phyloP scores from a whole-genome alignment of 2,113 vertebrate genomes.

The Astur gentilis region DNA sequence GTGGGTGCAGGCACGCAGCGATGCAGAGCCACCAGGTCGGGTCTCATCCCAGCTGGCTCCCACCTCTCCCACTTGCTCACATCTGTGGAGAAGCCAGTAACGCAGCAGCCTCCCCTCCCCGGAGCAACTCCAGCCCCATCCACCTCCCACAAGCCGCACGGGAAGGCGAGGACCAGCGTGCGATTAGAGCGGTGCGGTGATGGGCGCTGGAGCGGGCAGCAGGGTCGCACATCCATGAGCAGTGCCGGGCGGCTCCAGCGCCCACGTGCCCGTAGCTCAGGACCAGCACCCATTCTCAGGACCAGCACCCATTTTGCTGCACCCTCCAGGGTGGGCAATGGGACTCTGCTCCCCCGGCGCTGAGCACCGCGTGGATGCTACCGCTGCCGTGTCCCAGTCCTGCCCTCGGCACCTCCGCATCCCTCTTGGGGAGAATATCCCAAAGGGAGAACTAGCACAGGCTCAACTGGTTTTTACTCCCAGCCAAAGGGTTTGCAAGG shows the following conservation, averaged over 20 bases:
- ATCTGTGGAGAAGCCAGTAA: not conserved
- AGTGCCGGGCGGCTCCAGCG: rapidly evolving
- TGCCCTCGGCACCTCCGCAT: not conserved
- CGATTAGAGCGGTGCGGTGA: not conserved
- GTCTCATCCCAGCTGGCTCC: not conserved
- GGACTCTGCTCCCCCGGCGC: not conserved
- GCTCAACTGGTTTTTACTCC: not conserved
- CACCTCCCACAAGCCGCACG: rapidly evolving
- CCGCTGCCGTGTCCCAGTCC: not conserved
- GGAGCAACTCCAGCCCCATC: not conserved
- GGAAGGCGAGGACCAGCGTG: no score
- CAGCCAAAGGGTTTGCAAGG: not conserved
- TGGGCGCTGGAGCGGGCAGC: not conserved
- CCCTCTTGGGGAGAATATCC: not conserved
- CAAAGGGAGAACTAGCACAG: not conserved
- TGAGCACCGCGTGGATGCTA: rapidly evolving
- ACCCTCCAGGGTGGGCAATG: rapidly evolving
- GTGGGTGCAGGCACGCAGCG: rapidly evolving
- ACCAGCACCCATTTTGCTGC: not conserved
- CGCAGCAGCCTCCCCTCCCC: not conserved
- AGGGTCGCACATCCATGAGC: not conserved
- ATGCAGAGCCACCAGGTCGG: not conserved
- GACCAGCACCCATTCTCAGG: not conserved
- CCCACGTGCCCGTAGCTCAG: not conserved
- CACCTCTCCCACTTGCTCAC: not conserved